phyloP scores from a whole-genome alignment of 2,888 invertebrate genomes.

The Xestia sexstrigata region DNA sequence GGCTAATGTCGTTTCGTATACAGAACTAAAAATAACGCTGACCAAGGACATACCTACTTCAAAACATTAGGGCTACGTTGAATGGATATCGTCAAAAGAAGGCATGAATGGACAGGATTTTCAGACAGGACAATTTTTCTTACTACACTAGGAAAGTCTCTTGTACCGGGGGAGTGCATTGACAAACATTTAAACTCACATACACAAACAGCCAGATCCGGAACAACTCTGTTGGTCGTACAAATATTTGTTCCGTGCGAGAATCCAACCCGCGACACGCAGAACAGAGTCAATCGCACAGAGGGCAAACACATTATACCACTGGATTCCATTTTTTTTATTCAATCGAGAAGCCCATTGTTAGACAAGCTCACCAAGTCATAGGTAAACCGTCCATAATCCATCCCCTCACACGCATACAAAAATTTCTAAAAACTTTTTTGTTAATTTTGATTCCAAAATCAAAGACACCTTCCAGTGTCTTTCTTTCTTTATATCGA shows the following conservation, averaged over 20 bases:
- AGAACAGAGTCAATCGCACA: not conserved
- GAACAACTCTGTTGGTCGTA: not conserved
- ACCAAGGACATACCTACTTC: not conserved
- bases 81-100: not conserved
- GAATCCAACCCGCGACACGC: too few species aligned
- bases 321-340: not conserved
- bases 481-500: not conserved
- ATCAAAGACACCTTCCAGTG: not conserved
- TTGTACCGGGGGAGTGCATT: not conserved
- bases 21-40: constrained; percentile 3
- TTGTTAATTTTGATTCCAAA: not conserved
- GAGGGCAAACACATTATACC: not conserved
- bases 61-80: not conserved
- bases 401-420: too few species aligned
- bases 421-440: not conserved
- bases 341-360: not conserved
- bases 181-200: not conserved
- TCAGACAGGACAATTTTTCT: not conserved
- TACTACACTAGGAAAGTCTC: not conserved
- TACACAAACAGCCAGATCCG: not conserved
- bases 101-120: not conserved
- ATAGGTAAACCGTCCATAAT: too few species aligned
- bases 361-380: too few species aligned
- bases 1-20: constrained; percentile 4
- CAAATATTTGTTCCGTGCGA: not conserved